phyloP scores from a whole-genome alignment of 1,140 invertebrate species.

The Arctopsyche grandis region DNA sequence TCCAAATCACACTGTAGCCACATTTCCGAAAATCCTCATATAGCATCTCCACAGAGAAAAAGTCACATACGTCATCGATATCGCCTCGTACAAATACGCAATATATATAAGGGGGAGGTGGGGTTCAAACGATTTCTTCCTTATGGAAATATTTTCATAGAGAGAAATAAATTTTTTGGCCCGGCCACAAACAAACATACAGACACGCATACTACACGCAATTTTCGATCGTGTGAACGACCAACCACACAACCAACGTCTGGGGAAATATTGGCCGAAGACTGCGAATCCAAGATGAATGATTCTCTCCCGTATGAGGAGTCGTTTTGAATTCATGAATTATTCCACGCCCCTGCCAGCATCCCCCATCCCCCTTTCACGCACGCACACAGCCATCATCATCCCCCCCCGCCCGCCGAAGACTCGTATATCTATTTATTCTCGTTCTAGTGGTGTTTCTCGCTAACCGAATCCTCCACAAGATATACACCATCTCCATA shows the following conservation, averaged over 20 bases:
- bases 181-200: not conserved
- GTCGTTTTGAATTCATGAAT: constrained; percentile 40
- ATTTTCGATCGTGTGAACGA: constrained; percentile 4
- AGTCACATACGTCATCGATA: constrained; percentile 7
- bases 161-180: constrained; percentile 11
- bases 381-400: not conserved
- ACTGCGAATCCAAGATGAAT: constrained; percentile 28
- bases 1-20: no score
- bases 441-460: constrained; percentile 1
- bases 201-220: not conserved
- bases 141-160: constrained; percentile 19
- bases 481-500: constrained; percentile 11
- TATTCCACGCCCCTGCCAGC: constrained; percentile 2
- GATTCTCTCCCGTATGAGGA: constrained; percentile 6
- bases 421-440: constrained; percentile 2
- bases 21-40: no score
- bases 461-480: not conserved
- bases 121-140: not conserved
- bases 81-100: not conserved
- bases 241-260: not conserved
- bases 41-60: not conserved
- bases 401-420: not conserved
- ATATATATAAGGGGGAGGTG: not conserved
- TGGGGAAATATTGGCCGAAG: constrained; percentile 2
- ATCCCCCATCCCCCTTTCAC: not conserved